Base-by-base conservation (phyloP, 1,140 invertebrate species). In the Drosophila hydei region DNA sequence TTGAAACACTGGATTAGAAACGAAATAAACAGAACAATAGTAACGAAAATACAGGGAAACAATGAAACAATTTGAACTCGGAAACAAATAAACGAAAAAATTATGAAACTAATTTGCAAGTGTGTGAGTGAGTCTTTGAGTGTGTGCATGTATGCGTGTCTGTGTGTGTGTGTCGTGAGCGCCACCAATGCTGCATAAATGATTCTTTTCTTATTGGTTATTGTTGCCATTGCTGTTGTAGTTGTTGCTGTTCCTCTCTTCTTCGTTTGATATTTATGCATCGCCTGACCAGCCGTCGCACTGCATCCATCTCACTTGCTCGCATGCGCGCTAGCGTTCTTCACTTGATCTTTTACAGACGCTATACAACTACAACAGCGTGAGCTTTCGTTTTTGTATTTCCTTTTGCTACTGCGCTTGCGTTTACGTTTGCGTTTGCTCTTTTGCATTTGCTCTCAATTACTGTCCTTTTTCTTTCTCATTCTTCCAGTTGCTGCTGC, bases 21-120 rank as follows among this genome's bases (percentile, higher is more conserved):
- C 60, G 36, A 19, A 59, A 58, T 36, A 0, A 42, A 51, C 61
- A 30, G 45, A 58, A 69, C 55, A 56, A 54, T 9, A 30, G 18
- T 60, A 61, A 68, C 25, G 48, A 58, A 51, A 40, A 25, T 16
- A 18, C 2, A 42, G 4, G n/a, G 38, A 42, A 74, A 40, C 42
- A 18, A 54, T 45, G 9, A 11, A 80, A 79, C 67, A 80, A 72
- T 80, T 62, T 80, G 12, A 79, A 79, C 42, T 36, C 7, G 36
- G 33, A 52, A 75, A 69, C 50, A 54, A 50, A 54, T 12, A 45
- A 62, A 69, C 25, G 47, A 58, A 51, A 38, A 33, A 72, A 48
- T 36, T 25, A 52, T 45, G 52, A 8, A 51, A 51, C 18, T 50
- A 45, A 21, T 33, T 61, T 11, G 9, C 21, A 27, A 16, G 33